Base-by-base conservation (phyloP, 2,797 vertebrate species). In the Enteromius anoplus region DNA sequence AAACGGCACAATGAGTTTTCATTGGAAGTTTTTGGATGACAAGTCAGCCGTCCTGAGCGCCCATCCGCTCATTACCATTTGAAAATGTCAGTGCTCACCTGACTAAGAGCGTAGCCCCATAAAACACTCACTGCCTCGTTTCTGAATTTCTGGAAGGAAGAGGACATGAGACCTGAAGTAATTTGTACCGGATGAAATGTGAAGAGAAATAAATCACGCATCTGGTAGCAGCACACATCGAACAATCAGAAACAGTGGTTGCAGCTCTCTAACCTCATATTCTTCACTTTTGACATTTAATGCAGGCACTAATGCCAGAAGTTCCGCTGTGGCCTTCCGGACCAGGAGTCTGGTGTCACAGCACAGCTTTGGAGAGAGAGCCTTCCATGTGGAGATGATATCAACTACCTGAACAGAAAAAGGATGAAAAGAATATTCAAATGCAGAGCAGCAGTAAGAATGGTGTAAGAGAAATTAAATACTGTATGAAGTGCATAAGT, bases 231-330 rank as follows among this genome's bases (percentile, higher is more conserved):
- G 1, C 34, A 71, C 5, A 62, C 40, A 65, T 69, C 32, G 37
- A 81, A 21, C 21, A 26, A 17, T 64, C 1, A 34, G 26, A 80
- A 49, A 37, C 40, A 26, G 47, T 51, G n/a, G 19, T 10, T 29
- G 75, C 1, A 58, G 26, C 8, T 40, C 5, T 75, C 88, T 0
- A 91, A 96, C 98, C 96, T 98, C 95, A 70, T 97, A 99, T 23
- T 97, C 95, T 4, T 94, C 94, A 19, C 97, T 96, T 85, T 94
- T 96, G 78, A 97, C 96, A 0, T 86, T 88, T 86, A 99, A 92
- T 3, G 94, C 95, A 2, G 98, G 97, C 86, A 98, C 94, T 85
- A 99, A 91, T 26, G 96, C 93, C 92, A 99, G 95, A 2, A 99
- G 91, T 64, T 97, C 96, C 64, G 95, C 94, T 5, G 95, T 85